phyloP scores from a whole-genome alignment of 37 sponge, comb jelly and placozoan genomes.

The Geodia barretti region DNA sequence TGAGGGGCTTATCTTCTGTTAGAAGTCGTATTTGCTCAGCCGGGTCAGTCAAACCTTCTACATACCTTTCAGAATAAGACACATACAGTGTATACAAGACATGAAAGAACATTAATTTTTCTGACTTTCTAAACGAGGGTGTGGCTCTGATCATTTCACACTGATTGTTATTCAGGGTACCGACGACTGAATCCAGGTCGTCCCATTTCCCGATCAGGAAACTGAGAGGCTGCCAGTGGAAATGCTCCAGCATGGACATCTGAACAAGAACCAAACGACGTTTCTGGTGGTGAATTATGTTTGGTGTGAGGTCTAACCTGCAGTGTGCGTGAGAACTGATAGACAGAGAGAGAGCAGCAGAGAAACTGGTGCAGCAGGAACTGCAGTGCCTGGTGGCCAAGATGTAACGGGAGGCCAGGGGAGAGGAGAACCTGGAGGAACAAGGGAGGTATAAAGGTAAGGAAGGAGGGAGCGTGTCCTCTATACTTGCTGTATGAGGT shows the following conservation, averaged over 20 bases:
- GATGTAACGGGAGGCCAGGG: slow-evolving; percentile 34
- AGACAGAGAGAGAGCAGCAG: slow-evolving; percentile 53
- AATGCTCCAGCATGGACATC: slow-evolving; percentile 78
- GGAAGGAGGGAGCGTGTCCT: slow-evolving; percentile 22
- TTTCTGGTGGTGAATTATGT: background rate
- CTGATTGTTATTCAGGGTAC: slow-evolving; percentile 18
- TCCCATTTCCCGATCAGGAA: slow-evolving; percentile 24
- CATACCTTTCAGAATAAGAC: too few relatives aligned
- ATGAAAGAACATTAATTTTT: background rate
- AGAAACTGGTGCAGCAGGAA: slow-evolving; percentile 66
- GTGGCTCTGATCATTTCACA: slow-evolving; percentile 64
- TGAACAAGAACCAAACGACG: background rate
- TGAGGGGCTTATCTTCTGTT: slow-evolving; percentile 25
- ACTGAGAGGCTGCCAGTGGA: slow-evolving; percentile 76
- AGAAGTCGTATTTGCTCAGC: slow-evolving; percentile 33
- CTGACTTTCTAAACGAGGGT: slow-evolving; percentile 63
- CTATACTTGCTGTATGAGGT: slow-evolving; percentile 38
- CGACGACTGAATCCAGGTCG: background rate
- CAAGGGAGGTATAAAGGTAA: slow-evolving; percentile 19
- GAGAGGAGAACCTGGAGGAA: slow-evolving; percentile 52
- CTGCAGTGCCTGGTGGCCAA: slow-evolving; percentile 30
- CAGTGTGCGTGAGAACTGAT: slow-evolving; percentile 28
- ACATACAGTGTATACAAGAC: too few relatives aligned
- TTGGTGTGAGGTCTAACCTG: slow-evolving; percentile 25
- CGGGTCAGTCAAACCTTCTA: slow-evolving; percentile 33